Evolutionary conservation across 1,140 invertebrate species (phyloP).

Genomic region (Stenopsyche tienmushanensis): DNA sequence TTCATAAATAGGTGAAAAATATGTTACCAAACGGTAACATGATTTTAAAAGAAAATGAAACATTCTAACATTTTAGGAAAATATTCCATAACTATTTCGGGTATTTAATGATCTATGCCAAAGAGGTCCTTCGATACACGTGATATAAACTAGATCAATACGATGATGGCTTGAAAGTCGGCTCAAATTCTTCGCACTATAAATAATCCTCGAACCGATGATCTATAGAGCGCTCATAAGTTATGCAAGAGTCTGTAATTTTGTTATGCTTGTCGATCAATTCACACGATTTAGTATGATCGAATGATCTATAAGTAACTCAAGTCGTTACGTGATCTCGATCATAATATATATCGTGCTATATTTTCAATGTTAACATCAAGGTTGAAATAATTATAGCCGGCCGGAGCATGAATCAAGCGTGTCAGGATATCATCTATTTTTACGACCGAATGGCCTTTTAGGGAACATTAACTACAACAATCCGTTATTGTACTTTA

Average conservation of each 20-base stretch:
- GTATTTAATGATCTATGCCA: too few relatives aligned
- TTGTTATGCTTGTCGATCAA: conserved; percentile 16
- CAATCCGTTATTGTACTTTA: conserved; percentile 15
- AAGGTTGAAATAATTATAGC: conserved; percentile 27
- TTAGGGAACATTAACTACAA: conserved; percentile 17
- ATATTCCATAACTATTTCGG: too few relatives aligned
- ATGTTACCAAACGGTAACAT: too few relatives aligned
- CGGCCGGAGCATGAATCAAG: conserved; percentile 12
- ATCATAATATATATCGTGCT: conserved; percentile 12
- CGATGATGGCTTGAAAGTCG: too few relatives aligned
- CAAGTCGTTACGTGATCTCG: conserved; percentile 13
- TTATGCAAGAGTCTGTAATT: conserved; percentile 11
- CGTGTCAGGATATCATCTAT: conserved; percentile 22
- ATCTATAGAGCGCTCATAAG: conserved; percentile 1
- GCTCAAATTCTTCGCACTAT: too few relatives aligned
- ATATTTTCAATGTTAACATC: conserved; percentile 29
- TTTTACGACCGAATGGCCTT: conserved; percentile 19
- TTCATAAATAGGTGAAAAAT: too few relatives aligned
- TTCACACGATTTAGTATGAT: conserved; percentile 18
- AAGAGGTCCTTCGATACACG: too few relatives aligned
- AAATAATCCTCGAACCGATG: too few relatives aligned
- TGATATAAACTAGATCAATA: too few relatives aligned
- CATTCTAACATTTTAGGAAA: too few relatives aligned
- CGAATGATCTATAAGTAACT: conserved; percentile 13
- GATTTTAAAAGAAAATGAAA: too few relatives aligned